phyloP scores from a whole-genome alignment of 2,888 invertebrate species.

The Panopea generosa region DNA sequence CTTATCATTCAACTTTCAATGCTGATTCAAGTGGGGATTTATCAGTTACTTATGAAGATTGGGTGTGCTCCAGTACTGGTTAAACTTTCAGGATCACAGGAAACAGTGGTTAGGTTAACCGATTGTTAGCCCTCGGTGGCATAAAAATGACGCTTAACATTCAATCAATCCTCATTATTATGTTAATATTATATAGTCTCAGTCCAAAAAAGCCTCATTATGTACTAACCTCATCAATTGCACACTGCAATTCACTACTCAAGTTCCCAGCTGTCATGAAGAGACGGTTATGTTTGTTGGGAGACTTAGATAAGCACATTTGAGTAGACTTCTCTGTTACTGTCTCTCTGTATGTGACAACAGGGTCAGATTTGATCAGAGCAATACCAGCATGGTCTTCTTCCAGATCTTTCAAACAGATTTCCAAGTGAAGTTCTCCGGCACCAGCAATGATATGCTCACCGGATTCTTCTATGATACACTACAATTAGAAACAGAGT shows the following conservation, averaged over 20 bases:
- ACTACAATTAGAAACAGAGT: constrained; percentile 88
- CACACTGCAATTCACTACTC: constrained; percentile 98
- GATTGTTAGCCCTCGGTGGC: too few relatives aligned
- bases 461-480: constrained; percentile 99
- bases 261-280: constrained; percentile 98
- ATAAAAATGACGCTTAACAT: too few relatives aligned
- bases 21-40: too few relatives aligned
- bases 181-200: too few relatives aligned
- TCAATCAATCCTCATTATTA: too few relatives aligned
- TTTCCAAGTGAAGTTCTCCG: constrained; percentile 99
- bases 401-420: constrained; percentile 98
- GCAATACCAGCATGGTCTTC: constrained; percentile 99
- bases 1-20: too few relatives aligned
- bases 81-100: too few relatives aligned
- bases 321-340: constrained; percentile 96
- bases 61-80: too few relatives aligned
- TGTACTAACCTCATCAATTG: constrained; percentile 94
- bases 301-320: constrained; percentile 99
- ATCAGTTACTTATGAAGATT: too few relatives aligned
- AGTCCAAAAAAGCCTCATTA: too few relatives aligned
- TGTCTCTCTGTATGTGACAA: constrained; percentile 95
- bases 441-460: constrained; percentile 99
- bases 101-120: too few relatives aligned
- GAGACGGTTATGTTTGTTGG: constrained; percentile 99
- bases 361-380: constrained; percentile 99